Percentiles rank a stretch among this genome's conserved stretches.
phyloP scores from a whole-genome alignment of 2,797 vertebrate species.

The Champsocephalus esox region DNA sequence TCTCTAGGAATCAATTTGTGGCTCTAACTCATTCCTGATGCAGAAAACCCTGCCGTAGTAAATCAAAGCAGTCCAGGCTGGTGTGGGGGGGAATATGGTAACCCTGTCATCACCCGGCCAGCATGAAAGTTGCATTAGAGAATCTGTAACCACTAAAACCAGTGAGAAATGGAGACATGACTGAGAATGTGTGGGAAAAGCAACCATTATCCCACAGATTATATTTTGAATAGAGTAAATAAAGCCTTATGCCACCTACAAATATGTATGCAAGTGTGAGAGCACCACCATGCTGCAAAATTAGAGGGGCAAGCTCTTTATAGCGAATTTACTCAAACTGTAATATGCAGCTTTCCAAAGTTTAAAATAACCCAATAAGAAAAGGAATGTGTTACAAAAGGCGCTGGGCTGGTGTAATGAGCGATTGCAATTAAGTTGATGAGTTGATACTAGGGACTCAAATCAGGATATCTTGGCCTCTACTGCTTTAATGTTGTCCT shows the following conservation, averaged over 20 bases:
- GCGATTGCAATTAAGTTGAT: background rate
- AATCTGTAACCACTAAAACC: conserved; percentile 51
- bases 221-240: conserved; percentile 32
- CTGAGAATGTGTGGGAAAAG: conserved; percentile 55
- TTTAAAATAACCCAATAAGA: background rate
- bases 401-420: background rate
- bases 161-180: conserved; percentile 41
- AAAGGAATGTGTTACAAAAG: background rate
- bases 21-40: conserved; percentile 46
- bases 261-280: background rate
- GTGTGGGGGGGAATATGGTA: conserved; percentile 36
- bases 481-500: background rate
- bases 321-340: background rate
- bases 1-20: conserved; percentile 21
- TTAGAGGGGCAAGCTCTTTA: background rate
- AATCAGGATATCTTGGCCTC: background rate
- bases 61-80: conserved; percentile 49
- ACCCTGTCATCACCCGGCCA: conserved; percentile 69
- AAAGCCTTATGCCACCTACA: conserved; percentile 24
- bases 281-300: background rate
- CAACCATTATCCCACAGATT: conserved; percentile 33
- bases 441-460: no score
- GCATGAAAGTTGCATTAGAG: conserved; percentile 35
- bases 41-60: conserved; percentile 37
- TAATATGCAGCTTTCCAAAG: background rate